phyloP scores from a whole-genome alignment of 2,797 vertebrate species.

The Distichodus sexfasciatus region DNA sequence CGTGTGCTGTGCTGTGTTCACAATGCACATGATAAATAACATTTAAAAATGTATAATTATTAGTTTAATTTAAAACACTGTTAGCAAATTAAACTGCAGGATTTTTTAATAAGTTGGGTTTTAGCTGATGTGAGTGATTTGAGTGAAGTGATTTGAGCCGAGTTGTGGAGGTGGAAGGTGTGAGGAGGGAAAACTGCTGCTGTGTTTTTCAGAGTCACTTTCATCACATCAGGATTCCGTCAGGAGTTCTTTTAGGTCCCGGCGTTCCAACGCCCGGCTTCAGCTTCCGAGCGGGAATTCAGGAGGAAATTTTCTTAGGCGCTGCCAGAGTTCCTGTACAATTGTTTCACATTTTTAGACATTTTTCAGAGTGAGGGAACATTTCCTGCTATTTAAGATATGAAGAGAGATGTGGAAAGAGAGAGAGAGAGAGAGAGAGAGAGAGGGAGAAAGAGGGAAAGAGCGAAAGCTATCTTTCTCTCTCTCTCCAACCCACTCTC shows the following conservation, averaged over 20 bases:
- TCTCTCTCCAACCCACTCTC: neutral
- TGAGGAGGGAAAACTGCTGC: neutral
- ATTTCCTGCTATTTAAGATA: conserved; percentile 41
- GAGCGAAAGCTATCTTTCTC: conserved; percentile 6
- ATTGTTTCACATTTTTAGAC: conserved; percentile 41
- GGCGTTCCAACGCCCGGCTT: neutral
- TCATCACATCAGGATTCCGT: conserved; percentile 19
- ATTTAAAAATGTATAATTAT: no score
- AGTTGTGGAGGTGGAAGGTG: neutral
- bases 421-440: neutral
- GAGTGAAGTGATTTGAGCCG: no score
- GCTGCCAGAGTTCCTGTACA: conserved; percentile 41
- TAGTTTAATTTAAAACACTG: no score
- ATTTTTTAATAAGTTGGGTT: no score
- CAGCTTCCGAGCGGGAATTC: conserved; percentile 32
- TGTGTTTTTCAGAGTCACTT: neutral
- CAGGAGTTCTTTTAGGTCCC: conserved; percentile 7
- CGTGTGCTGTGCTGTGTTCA: no score
- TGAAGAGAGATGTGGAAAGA: neutral
- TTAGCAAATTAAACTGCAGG: no score
- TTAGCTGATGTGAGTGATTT: no score
- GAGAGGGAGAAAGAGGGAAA: conserved; percentile 6
- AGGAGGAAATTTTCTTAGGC: conserved; percentile 36
- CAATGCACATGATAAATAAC: no score
- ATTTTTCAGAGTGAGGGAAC: conserved; percentile 46